These are phyloP conservation scores for Antheraea assamensis DNA, from an alignment of 2,888 invertebrate species.

Conservation along the genomic window DNA sequence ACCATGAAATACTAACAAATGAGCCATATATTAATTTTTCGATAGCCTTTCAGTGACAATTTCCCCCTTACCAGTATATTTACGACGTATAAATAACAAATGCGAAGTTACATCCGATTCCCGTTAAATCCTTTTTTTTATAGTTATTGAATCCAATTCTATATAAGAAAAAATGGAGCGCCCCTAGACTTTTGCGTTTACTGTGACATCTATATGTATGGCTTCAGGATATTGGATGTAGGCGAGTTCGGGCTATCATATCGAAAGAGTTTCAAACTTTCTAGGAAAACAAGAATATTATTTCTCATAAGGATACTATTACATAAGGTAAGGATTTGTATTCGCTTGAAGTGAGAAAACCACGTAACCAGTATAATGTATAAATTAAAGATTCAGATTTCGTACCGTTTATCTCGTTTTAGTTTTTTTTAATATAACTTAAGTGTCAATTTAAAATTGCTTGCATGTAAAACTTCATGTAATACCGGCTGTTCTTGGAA, in stretches of 20 bases:
- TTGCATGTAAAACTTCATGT: no score
- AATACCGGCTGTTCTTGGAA: no score
- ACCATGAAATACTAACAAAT: neutral
- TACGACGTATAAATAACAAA: conserved; percentile 8
- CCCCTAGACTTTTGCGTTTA: conserved; percentile 9
- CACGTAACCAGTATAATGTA: neutral
- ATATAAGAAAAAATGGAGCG: conserved; percentile 5
- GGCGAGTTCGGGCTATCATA: neutral
- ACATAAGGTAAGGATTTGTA: neutral
- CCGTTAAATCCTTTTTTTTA: conserved; percentile 11
- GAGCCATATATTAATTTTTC: conserved; percentile 3
- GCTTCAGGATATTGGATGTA: conserved; percentile 14
- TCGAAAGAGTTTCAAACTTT: conserved; percentile 5
- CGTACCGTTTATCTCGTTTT: no score
- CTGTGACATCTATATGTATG: conserved; percentile 3
- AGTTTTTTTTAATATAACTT: no score
- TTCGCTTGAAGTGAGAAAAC: neutral
- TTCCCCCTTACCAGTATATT: neutral
- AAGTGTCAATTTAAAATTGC: no score
- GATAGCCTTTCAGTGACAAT: neutral
- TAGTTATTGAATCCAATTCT: conserved; percentile 13
- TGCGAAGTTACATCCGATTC: neutral
- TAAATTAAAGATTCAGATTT: neutral
- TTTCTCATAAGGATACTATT: neutral
- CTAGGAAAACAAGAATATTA: conserved; percentile 4